A percentile compares a stretch with the other conserved stretches of the same genome.
Conservation (phyloP, 2,888 invertebrate genomes). For the Lamellibrachia columna region DNA sequence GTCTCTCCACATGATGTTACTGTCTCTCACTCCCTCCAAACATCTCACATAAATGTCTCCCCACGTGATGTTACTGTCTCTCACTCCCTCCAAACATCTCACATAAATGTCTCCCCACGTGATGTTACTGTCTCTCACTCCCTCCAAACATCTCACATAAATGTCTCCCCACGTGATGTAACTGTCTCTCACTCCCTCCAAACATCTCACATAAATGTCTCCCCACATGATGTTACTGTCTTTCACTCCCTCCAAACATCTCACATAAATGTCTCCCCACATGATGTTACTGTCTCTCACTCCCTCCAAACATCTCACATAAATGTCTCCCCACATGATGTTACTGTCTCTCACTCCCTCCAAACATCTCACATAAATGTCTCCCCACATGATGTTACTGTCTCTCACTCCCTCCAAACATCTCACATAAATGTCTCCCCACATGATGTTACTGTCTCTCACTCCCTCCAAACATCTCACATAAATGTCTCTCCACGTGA, state of each 20-base stretch:
- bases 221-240: neutral
- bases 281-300: neutral
- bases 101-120: constrained; percentile 38
- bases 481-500: no score
- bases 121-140: neutral
- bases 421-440: constrained; percentile 37
- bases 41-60: neutral
- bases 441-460: neutral
- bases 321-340: neutral
- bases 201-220: constrained; percentile 37
- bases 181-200: neutral
- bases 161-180: constrained; percentile 38
- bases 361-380: constrained; percentile 29
- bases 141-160: neutral
- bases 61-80: neutral
- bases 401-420: neutral
- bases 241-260: no score
- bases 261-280: neutral
- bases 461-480: neutral
- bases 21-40: neutral
- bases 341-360: neutral
- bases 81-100: neutral
- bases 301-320: neutral
- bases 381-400: constrained; percentile 30
- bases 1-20: neutral